Base-by-base conservation (phyloP, 1,140 invertebrate species). In the Scaptodrosophila lebanonensis region DNA sequence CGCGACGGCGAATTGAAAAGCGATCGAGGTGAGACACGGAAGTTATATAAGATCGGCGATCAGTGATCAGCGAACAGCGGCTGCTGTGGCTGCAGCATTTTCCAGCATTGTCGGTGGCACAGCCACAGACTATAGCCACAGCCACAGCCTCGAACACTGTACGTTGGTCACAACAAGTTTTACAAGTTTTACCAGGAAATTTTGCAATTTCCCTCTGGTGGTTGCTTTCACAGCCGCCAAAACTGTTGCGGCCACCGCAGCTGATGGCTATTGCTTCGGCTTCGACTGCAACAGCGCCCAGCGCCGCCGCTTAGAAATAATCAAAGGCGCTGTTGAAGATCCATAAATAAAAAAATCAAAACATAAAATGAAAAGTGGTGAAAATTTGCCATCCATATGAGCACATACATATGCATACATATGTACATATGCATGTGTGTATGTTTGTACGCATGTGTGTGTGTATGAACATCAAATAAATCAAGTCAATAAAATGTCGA, bases 101-200 rank as follows among this genome's bases (percentile, higher is more conserved):
- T 71, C 57, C 71, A 69, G 43, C 64, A 44, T 49, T 27, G 9
- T 29, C 36, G 35, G 33, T 20, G 9, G 9, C 18, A 15, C 22
- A 29, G 17, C 25, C 33, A 16, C 32, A 22, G 30, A 30, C 16
- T 33, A 35, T 27, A 13, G 47, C 25, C 15, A 8, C 15, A 18
- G 44, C 42, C 27, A 27, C 12, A 30, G 49, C 52, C 35, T 38
- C 54, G 42, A 53, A 47, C 42, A 59, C 56, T 39, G 53, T 40
- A n/a, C 27, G 39, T 33, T 56, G 64, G 49, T 59, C 54, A 56
- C 75, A 79, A 79, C 75, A 70, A 64, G 75, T 79, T 69, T 76
- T 66, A 82, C 75, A 66, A 82, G 75, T 79, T 75, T 63, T 75
- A 75, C 65, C 76, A 79, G 75, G 75, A 79, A 79, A 82, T 69